Conservation (phyloP, 2,888 invertebrate genomes). For the Vesta saturnalis region DNA sequence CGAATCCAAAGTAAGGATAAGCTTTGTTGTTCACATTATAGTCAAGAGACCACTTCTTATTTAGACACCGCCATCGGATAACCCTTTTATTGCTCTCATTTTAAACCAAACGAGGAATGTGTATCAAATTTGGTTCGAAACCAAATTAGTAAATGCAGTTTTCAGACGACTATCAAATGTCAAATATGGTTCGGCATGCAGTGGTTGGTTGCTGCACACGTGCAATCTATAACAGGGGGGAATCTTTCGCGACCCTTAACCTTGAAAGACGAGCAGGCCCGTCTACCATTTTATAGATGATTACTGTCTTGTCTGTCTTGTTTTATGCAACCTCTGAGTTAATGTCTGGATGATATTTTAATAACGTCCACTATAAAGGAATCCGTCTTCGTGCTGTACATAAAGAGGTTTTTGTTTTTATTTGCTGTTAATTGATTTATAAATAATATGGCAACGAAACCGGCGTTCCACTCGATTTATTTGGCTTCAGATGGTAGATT, state of each 20-base stretch:
- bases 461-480: constrained; percentile 26
- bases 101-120: constrained; percentile 58
- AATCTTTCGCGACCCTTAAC: constrained; percentile 49
- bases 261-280: constrained; percentile 47
- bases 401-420: constrained; percentile 27
- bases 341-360: constrained; percentile 29
- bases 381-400: constrained; percentile 14
- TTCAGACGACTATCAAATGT: constrained; percentile 60
- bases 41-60: constrained; percentile 48
- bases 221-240: constrained; percentile 38
- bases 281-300: constrained; percentile 41
- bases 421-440: constrained; percentile 20
- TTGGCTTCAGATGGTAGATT: background rate
- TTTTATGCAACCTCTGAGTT: constrained; percentile 25
- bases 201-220: constrained; percentile 46
- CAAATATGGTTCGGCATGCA: constrained; percentile 61
- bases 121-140: constrained; percentile 62
- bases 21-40: constrained; percentile 44
- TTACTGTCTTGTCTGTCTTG: constrained; percentile 33
- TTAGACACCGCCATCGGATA: constrained; percentile 50
- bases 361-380: constrained; percentile 21
- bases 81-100: constrained; percentile 58
- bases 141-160: constrained; percentile 62
- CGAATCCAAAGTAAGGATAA: constrained; percentile 44
- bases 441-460: constrained; percentile 17